Evolutionary conservation across 1,140 invertebrate genomes (phyloP), one percentile per base, ranked within the genome.

Genomic region (Episyrphus balteatus): DNA sequence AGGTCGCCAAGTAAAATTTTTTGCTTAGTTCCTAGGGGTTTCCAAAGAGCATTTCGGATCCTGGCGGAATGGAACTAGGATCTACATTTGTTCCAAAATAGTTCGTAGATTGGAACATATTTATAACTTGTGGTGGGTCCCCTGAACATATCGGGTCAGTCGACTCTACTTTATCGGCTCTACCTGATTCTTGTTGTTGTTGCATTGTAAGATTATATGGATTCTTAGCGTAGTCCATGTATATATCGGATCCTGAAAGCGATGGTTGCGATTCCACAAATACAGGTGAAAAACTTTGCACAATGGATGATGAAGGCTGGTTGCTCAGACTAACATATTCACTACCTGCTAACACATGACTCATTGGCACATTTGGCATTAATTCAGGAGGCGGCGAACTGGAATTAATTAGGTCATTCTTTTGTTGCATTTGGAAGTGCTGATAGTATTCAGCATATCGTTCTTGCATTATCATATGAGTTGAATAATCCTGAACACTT

Each of bases 11-110:
- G 8, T 36, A 36, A 36, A 3, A 3, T 5, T 5, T 36, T 36
- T 36, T 36, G 12, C 5, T n/a, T 36, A 5, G 5, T 12, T 36
- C 34, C 44, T 52, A 65, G 39, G 67, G 65, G 46, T 61, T 56
- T 15, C 70, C 75, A 52, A 75, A 80, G 6, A 79, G 59, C 44
- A 75, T 72, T 48, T 80, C 79, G 0, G 77, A 77, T 11, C 76
- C 76, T 0, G 73, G 73, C 18, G 71, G 72, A 44, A 73, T 67
- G 21, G 51, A 53, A 46, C 68, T 69, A 15, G 71, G 69, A 44
- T 72, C 70, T 0, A 69, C 67, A 38, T 50, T 65, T 0, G 49
- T 49, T 40, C 70, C 71, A 55, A 81, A 81, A 54, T 80, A 81
- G 57, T 73, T 77, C 0, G 74, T 55, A 30, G 68, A 65, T 47